Percentiles rank a stretch among this genome's conserved stretches.
phyloP scores from a whole-genome alignment of 2,888 invertebrate species.

The Iphiclides podalirius region DNA sequence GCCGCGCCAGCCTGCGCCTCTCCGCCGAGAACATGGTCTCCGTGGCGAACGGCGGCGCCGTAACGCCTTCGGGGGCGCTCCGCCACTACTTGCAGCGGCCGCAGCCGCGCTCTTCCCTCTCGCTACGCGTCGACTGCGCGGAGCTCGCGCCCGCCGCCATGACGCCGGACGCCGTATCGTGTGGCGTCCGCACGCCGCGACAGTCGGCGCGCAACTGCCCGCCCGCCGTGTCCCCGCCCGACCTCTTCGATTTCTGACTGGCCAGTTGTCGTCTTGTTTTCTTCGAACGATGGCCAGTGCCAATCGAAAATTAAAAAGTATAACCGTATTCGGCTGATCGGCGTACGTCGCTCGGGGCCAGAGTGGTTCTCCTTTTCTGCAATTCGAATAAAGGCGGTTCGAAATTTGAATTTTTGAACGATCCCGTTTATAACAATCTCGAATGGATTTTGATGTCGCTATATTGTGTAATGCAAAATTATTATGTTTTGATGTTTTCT shows the following conservation, averaged over 20 bases:
- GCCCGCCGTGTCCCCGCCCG: slow-evolving; percentile 47
- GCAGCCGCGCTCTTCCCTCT: slow-evolving; percentile 56
- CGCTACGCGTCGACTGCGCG: slow-evolving; percentile 42
- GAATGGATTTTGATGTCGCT: no score
- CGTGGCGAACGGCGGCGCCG: slow-evolving; percentile 66
- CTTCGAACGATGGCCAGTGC: no score
- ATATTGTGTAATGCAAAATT: no score
- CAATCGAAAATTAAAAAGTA: no score
- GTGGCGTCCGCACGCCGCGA: slow-evolving; percentile 49
- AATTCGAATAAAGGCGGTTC: no score
- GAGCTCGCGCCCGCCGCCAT: slow-evolving; percentile 33
- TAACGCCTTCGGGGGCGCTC: slow-evolving; percentile 61
- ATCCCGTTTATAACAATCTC: no score
- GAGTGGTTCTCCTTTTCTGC: no score
- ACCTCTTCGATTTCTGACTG: slow-evolving; percentile 62
- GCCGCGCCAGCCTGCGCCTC: slow-evolving; percentile 60
- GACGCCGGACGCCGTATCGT: slow-evolving; percentile 33
- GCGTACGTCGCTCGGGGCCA: no score
- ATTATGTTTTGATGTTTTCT: no score
- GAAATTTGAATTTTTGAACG: no score
- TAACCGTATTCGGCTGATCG: no score
- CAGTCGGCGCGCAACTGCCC: slow-evolving; percentile 28
- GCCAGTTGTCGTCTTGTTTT: background rate
- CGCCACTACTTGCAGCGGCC: slow-evolving; percentile 58
- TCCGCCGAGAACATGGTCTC: slow-evolving; percentile 70